A percentile compares a stretch with the other conserved stretches of the same genome.
Evolutionary conservation across 2,888 invertebrate genomes (phyloP).

Genomic region (Phoronis australis): DNA sequence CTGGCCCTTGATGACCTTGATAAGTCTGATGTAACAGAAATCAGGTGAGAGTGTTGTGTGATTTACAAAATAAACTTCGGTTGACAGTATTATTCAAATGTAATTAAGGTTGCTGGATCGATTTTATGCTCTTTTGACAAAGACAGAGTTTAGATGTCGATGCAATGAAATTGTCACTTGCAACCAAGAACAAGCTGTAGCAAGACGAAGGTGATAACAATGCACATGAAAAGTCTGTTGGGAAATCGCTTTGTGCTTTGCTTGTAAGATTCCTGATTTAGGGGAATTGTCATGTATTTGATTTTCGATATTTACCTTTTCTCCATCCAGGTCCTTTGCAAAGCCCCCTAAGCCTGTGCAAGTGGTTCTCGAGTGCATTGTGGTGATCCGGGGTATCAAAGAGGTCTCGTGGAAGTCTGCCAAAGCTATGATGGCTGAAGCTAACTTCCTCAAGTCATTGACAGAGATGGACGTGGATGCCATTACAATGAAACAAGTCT

Average conservation of each 20-base stretch:
- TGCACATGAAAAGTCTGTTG: too few relatives aligned
- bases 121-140: too few relatives aligned
- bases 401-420: constrained; percentile 88
- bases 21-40: constrained; percentile 87
- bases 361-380: constrained; percentile 82
- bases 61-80: neutral
- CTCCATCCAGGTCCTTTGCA: constrained; percentile 67
- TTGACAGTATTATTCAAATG: neutral
- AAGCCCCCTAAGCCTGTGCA: constrained; percentile 88
- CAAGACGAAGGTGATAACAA: too few relatives aligned
- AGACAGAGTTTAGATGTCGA: too few relatives aligned
- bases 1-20: constrained; percentile 76
- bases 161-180: too few relatives aligned
- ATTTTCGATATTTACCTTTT: too few relatives aligned
- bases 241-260: too few relatives aligned
- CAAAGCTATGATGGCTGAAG: constrained; percentile 87
- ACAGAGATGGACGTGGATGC: constrained; percentile 74
- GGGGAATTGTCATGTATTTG: too few relatives aligned
- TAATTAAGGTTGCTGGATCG: too few relatives aligned
- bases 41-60: constrained; percentile 54
- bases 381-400: constrained; percentile 74
- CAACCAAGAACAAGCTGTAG: too few relatives aligned
- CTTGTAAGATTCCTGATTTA: too few relatives aligned
- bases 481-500: constrained; percentile 47
- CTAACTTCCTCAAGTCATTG: constrained; percentile 71